Conservation (phyloP, 2,797 vertebrate genomes). For the Dendrocincla tyrannina region DNA sequence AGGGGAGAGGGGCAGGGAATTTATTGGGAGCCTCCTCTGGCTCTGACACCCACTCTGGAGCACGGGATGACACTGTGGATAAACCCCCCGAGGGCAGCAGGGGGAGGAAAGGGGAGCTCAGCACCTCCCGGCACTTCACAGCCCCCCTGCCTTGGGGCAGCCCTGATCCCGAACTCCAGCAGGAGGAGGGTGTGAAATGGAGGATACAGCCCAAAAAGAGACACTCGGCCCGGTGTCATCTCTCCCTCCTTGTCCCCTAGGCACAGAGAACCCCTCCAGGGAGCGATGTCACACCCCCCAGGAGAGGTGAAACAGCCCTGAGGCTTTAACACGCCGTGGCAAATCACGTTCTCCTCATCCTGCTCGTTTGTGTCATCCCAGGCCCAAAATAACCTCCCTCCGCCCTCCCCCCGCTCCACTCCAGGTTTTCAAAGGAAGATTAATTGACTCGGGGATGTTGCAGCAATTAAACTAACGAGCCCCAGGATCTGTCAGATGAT, state of each 20-base stretch:
- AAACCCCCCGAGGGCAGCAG: fast-evolving
- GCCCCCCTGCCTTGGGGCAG: neutral
- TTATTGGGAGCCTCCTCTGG: neutral
- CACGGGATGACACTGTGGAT: neutral
- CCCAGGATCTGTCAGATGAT: constrained; percentile 3
- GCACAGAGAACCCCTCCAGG: fast-evolving
- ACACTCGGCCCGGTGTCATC: neutral
- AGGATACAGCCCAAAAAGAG: neutral
- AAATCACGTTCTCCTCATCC: constrained; percentile 6
- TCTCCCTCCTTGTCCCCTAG: neutral
- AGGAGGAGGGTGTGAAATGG: fast-evolving
- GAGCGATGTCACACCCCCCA: neutral
- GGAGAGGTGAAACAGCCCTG: neutral
- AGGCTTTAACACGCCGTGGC: neutral
- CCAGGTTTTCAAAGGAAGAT: constrained; percentile 53
- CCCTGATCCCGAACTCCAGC: neutral
- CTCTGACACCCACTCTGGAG: neutral
- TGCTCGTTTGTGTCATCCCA: neutral
- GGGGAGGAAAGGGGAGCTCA: neutral
- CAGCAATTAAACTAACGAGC: constrained; percentile 14
- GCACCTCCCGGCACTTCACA: neutral
- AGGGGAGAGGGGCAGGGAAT: neutral
- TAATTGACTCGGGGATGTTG: constrained; percentile 8
- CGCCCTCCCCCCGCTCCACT: neutral
- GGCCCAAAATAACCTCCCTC: constrained; percentile 16